phyloP scores from a whole-genome alignment of 1,140 invertebrate genomes.

The Drosophila littoralis region DNA sequence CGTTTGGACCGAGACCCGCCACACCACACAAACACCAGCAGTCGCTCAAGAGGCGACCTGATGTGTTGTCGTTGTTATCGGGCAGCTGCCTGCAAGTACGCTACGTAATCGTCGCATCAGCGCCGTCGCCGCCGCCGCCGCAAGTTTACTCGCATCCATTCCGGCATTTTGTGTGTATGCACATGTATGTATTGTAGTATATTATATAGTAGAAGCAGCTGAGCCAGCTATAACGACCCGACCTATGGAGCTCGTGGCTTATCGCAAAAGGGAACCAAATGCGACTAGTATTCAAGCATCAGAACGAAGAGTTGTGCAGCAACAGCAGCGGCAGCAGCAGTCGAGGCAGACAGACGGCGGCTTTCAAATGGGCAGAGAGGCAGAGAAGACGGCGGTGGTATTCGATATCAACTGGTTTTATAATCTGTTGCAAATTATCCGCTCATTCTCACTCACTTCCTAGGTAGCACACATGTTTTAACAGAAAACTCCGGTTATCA shows the following conservation, averaged over 20 bases:
- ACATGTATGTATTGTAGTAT: conserved; percentile 1
- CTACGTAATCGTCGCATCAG: conserved; percentile 27
- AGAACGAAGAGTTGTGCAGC: conserved; percentile 43
- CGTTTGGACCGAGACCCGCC: conserved; percentile 81
- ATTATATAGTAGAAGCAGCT: conserved; percentile 24
- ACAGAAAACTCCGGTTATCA: conserved; percentile 18
- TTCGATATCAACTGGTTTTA: conserved; percentile 2
- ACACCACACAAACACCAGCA: conserved; percentile 78
- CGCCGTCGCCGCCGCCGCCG: background rate
- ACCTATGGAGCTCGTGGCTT: conserved; percentile 51
- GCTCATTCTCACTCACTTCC: conserved; percentile 9
- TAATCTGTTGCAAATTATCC: conserved; percentile 14
- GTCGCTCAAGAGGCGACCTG: conserved; percentile 67
- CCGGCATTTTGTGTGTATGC: conserved; percentile 33
- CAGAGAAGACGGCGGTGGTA: conserved; percentile 16
- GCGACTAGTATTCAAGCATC: conserved; percentile 74
- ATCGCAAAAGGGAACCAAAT: conserved; percentile 77
- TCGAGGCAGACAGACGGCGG: conserved; percentile 21
- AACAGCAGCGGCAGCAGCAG: conserved; percentile 18
- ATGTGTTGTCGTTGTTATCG: conserved; percentile 80
- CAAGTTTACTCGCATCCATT: conserved; percentile 40
- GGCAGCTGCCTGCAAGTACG: conserved; percentile 78
- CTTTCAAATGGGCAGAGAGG: conserved; percentile 3
- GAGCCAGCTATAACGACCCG: conserved; percentile 12
- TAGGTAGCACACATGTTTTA: conserved; percentile 14